These are phyloP conservation scores for Cerceris ruficornis DNA, from an alignment of 2,888 invertebrate species.

Conservation along the genomic window DNA sequence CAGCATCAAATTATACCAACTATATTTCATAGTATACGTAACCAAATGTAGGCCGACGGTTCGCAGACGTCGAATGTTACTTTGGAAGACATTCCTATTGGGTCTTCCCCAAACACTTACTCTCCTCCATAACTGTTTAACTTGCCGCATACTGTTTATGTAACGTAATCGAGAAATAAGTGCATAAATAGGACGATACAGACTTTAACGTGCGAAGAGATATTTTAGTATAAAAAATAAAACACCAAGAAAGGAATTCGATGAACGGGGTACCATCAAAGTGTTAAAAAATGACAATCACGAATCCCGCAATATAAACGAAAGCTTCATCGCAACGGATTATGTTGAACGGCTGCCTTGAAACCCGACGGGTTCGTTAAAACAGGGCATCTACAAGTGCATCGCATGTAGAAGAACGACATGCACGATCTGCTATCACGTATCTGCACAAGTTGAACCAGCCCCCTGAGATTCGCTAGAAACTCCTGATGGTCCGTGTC, in stretches of 20 bases:
- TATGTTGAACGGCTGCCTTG: slow-evolving; percentile 44
- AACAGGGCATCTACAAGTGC: slow-evolving; percentile 10
- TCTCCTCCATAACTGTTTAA: slow-evolving; percentile 58
- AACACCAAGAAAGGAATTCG: not conserved
- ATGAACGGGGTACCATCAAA: not conserved
- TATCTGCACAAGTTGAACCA: slow-evolving; percentile 15
- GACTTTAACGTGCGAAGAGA: not conserved
- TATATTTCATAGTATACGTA: slow-evolving; percentile 22
- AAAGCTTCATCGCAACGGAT: slow-evolving; percentile 3
- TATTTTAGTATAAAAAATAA: not conserved
- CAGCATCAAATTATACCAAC: slow-evolving; percentile 11
- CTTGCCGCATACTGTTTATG: slow-evolving; percentile 68
- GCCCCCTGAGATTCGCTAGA: slow-evolving; percentile 46
- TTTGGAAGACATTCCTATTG: slow-evolving; percentile 69
- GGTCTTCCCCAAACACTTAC: slow-evolving; percentile 61
- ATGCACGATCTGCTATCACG: not conserved
- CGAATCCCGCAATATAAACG: not conserved
- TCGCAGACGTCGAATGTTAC: slow-evolving; percentile 66
- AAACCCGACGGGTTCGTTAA: slow-evolving; percentile 62
- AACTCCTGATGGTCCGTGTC: slow-evolving; percentile 57
- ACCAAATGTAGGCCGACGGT: slow-evolving; percentile 52
- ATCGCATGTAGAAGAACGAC: not conserved
- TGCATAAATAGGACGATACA: slow-evolving; percentile 22
- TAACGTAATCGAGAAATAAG: slow-evolving; percentile 75
- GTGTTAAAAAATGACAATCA: slow-evolving; percentile 17